Conservation (phyloP, 2,113 vertebrate species). For the Orthonyx spaldingii region DNA sequence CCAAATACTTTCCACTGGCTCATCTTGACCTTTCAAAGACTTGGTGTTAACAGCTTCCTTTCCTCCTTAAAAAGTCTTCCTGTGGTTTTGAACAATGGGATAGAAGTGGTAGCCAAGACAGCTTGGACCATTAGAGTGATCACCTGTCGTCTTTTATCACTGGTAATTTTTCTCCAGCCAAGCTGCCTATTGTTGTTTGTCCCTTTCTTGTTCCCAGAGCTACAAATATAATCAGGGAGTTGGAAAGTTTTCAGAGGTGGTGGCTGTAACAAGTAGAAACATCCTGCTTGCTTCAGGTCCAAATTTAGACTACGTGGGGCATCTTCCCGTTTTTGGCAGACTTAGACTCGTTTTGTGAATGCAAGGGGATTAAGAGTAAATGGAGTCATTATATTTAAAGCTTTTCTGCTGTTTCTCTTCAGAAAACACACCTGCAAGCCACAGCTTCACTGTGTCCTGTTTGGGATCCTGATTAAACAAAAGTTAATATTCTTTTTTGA, state of each 20-base stretch:
- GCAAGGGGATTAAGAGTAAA: neutral
- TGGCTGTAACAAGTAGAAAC: neutral
- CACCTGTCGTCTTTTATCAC: constrained; percentile 21
- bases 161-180: constrained; percentile 21
- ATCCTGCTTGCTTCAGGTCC: neutral
- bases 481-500: neutral
- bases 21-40: constrained; percentile 5
- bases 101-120: neutral
- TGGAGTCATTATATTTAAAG: neutral
- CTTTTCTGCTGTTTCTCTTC: neutral
- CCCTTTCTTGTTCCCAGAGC: neutral
- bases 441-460: neutral
- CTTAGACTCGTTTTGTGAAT: neutral
- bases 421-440: neutral
- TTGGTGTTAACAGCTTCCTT: neutral
- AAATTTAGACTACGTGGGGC: neutral
- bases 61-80: neutral
- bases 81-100: neutral
- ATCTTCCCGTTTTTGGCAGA: neutral
- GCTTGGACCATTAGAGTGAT: neutral
- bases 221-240: neutral
- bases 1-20: neutral
- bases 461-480: neutral
- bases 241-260: neutral
- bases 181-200: neutral